Base-by-base conservation (phyloP, 2,888 invertebrate species). In the Operophtera brumata region DNA sequence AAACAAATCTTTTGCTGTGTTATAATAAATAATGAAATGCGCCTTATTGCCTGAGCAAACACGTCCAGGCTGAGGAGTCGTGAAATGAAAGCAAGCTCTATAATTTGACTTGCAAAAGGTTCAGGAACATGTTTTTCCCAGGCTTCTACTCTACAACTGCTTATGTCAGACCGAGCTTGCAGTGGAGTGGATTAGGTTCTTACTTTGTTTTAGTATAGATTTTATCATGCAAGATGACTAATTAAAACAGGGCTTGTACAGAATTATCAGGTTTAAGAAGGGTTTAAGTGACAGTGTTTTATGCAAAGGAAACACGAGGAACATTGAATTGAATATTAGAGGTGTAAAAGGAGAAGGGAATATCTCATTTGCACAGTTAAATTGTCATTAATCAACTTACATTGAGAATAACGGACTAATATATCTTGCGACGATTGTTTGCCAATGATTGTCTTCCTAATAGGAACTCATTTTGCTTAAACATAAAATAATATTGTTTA, bases 381-480 rank as follows among this genome's bases (percentile, higher is more conserved):
- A 49, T 37, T n/a, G 30, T 35, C 11, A 42, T 36, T 47, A 25
- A 35, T 28, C 37, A 67, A 81, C 84, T 83, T 82, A 82, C 81
- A 58, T 76, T 57, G 55, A 54, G 47, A 62, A 50, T 42, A 13
- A 35, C 20, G 44, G 58, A 61, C 66, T 83, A 84, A 78, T 81
- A 85, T 55, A 84, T 81, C 78, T 83, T 86, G 77, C 82, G 89
- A 71, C 84, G 87, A 52, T 75, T 69, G 75, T 78, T 78, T 64
- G 76, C 80, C 74, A 81, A 72, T 57, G 79, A 66, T 71, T 86
- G 83, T 65, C 86, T 80, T 67, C 87, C 86, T 72, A 89, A 78
- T 61, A 86, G 81, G 71, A 82, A 87, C 72, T 89, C 88, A 84
- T 84, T 87, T 78, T 82, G 87, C 88, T 88, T 57, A 32, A 56